phyloP scores from a whole-genome alignment of 1,140 invertebrate genomes.

The Ephestia elutella region DNA sequence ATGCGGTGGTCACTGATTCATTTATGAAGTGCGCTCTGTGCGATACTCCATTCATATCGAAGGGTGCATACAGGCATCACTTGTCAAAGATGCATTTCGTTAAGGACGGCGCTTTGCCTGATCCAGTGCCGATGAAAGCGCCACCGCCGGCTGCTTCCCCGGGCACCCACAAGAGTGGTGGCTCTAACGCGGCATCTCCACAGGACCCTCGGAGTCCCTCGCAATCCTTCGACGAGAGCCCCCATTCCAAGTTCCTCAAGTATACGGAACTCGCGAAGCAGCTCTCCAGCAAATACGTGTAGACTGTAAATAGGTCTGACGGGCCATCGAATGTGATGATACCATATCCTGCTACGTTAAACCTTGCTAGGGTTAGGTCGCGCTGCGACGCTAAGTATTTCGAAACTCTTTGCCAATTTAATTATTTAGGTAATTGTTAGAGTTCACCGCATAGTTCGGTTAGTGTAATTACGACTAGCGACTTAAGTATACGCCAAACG shows the following conservation, averaged over 20 bases:
- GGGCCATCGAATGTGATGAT: slow-evolving; percentile 67
- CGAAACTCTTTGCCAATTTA: slow-evolving; percentile 74
- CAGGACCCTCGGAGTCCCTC: slow-evolving; percentile 74
- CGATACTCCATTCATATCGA: slow-evolving; percentile 96
- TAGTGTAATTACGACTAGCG: slow-evolving; percentile 71
- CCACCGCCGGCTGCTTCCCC: slow-evolving; percentile 57
- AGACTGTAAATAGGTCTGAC: slow-evolving; percentile 58
- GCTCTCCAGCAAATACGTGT: slow-evolving; percentile 96
- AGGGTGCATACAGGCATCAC: slow-evolving; percentile 97
- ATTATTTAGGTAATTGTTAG: slow-evolving; percentile 73
- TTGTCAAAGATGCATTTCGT: slow-evolving; percentile 97
- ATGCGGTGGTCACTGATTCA: slow-evolving; percentile 90
- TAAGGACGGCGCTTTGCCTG: slow-evolving; percentile 90
- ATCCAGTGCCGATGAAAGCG: slow-evolving; percentile 77
- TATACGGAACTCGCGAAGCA: slow-evolving; percentile 97
- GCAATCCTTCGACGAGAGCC: slow-evolving; percentile 89
- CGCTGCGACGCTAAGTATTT: slow-evolving; percentile 69
- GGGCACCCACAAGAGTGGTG: slow-evolving; percentile 65
- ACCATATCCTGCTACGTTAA: slow-evolving; percentile 74
- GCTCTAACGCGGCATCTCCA: slow-evolving; percentile 72
- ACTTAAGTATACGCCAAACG: slow-evolving; percentile 74
- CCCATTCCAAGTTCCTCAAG: slow-evolving; percentile 97
- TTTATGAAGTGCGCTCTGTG: slow-evolving; percentile 97
- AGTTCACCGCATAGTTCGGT: slow-evolving; percentile 68
- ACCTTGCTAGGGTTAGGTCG: slow-evolving; percentile 66